Evolutionary conservation across 2,888 invertebrate genomes (phyloP).

Genomic region (Microctonus brassicae): DNA sequence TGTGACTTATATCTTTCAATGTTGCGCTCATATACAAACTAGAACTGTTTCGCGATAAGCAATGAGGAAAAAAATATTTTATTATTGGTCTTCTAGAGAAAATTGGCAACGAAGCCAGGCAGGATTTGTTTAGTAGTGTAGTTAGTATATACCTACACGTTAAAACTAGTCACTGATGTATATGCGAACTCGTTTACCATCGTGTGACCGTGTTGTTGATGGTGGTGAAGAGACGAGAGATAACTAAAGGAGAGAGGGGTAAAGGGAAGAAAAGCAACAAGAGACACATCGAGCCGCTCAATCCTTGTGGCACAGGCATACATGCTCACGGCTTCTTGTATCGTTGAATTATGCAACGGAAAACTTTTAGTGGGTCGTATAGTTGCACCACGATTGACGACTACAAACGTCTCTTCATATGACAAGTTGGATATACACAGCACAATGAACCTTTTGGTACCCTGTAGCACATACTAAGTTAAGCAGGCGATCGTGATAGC

Average conservation of each 20-base stretch:
- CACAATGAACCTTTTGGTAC: constrained; percentile 28
- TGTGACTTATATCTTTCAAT: not conserved
- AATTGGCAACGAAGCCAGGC: constrained; percentile 10
- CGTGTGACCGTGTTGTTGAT: not conserved
- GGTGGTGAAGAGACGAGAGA: not conserved
- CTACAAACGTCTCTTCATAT: constrained; percentile 25
- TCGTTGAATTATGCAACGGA: constrained; percentile 61
- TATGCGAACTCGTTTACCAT: not conserved
- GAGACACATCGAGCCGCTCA: constrained; percentile 24
- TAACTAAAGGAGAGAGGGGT: constrained; percentile 5
- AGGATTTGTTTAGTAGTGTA: constrained; percentile 11
- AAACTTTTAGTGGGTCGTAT: constrained; percentile 67
- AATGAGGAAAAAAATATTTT: not conserved
- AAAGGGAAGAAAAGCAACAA: constrained; percentile 41
- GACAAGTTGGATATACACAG: constrained; percentile 16
- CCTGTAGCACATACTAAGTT: not conserved
- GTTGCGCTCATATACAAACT: constrained; percentile 1
- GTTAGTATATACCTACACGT: constrained; percentile 11
- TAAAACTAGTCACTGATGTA: not conserved
- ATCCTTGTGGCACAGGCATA: constrained; percentile 33
- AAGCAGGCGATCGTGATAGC: not conserved
- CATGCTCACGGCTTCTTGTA: constrained; percentile 33
- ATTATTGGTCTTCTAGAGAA: constrained; percentile 12
- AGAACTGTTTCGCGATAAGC: not conserved
- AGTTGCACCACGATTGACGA: constrained; percentile 61